phyloP scores from a whole-genome alignment of 2,113 vertebrate species.

The Nymphicus hollandicus region DNA sequence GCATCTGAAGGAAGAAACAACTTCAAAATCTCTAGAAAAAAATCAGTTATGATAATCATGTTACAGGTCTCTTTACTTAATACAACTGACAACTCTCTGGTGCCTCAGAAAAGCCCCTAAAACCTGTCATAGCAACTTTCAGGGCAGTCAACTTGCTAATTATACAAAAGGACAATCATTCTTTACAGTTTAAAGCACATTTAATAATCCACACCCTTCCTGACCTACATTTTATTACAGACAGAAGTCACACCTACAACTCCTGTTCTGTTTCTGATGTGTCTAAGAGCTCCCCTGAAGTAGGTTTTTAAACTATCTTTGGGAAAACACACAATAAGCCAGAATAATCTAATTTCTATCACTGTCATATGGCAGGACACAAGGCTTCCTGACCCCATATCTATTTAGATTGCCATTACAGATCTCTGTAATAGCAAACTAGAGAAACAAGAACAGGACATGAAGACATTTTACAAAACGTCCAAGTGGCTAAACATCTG shows the following conservation, averaged over 20 bases:
- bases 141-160: background rate
- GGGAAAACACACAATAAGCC: background rate
- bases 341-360: background rate
- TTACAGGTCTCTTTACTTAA: background rate
- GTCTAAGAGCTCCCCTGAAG: background rate
- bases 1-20: background rate
- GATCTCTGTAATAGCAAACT: background rate
- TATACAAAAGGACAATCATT: conserved; percentile 18
- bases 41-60: background rate
- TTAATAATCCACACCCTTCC: conserved; percentile 44
- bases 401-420: background rate
- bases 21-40: conserved; percentile 30
- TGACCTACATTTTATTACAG: conserved; percentile 60
- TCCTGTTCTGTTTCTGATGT: background rate
- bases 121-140: conserved; percentile 1
- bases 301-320: background rate
- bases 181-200: conserved; percentile 35
- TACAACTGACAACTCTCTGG: background rate
- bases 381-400: background rate
- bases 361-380: background rate
- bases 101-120: background rate
- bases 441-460: background rate
- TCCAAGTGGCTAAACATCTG: background rate
- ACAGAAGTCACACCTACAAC: conserved; percentile 30
- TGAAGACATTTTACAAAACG: background rate